Base-by-base conservation (phyloP, 2,888 invertebrate genomes). In the Serrognathus titanus region DNA sequence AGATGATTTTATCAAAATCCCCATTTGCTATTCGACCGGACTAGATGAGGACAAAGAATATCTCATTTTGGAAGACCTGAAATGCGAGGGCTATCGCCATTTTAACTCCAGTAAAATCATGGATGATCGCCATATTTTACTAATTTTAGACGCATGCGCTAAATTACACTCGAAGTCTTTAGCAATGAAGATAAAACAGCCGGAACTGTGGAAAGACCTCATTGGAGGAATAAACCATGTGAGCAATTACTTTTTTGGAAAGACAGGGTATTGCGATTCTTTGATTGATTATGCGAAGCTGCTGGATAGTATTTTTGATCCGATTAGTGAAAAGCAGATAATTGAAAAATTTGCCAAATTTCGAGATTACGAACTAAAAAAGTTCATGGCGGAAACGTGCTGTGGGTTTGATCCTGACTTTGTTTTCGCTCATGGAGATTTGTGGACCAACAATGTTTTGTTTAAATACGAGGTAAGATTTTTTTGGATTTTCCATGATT, bases 41-140 rank as follows among this genome's bases (percentile, higher is more conserved):
- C 11, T 40, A 10, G 56, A 58, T 36, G 56, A 64, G 7, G 41
- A 47, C 7, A 52, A 61, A 10, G 67, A 67, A 58, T 56, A 58
- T 10, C 16, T 67, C 4, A 58, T 67, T n/a, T 58, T 66, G 59
- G 59, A 59, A 48, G 60, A 67, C 47, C 61, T 65, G 59, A 65
- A 62, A 36, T 31, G 11, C 7, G 36, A 38, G n/a, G 56, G 51
- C n/a, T 56, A 43, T 9, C 51, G 43, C 10, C 8, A 51, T 38
- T 56, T 45, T 51, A 36, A 47, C 11, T 47, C 39, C 9, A 6
- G 45, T 36, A 39, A 47, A 20, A 24, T 36, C 0, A 51, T 56
- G 56, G 40, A 56, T 11, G 56, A 51, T 20, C 24, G 11, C 6
- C 56, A 56, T 12, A 35, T 56, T 3, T 16, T 11, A 11, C 3